phyloP scores from a whole-genome alignment of 2,888 invertebrate species.

The Drosophila hawaiiensis region DNA sequence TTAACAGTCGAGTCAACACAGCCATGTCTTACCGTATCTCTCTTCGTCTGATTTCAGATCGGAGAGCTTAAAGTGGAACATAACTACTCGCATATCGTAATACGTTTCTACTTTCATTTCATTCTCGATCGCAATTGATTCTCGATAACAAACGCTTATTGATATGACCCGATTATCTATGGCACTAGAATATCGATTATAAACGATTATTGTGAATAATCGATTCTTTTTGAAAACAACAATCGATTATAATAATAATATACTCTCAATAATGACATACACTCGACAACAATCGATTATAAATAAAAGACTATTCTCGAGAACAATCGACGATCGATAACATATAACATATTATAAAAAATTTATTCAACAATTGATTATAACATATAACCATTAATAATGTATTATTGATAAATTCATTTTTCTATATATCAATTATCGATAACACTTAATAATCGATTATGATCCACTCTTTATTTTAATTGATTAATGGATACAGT shows the following conservation, averaged over 20 bases:
- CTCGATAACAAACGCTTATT: not conserved
- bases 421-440: not conserved
- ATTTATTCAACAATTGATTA: not conserved
- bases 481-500: not conserved
- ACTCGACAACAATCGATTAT: not conserved
- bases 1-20: not conserved
- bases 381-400: not conserved
- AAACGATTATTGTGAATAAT: not conserved
- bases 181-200: not conserved
- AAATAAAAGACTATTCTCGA: not conserved
- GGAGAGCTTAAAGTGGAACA: too few relatives aligned
- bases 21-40: not conserved
- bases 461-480: not conserved
- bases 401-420: accelerated
- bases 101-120: not conserved
- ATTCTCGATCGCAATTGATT: too few relatives aligned
- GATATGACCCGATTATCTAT: not conserved
- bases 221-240: not conserved
- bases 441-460: not conserved
- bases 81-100: not conserved
- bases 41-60: not conserved
- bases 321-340: not conserved
- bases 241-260: not conserved
- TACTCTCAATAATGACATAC: not conserved
- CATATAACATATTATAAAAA: accelerated